Evolutionary conservation across 2,888 invertebrate genomes (phyloP).

Genomic region (Steinernema hermaphroditum): DNA sequence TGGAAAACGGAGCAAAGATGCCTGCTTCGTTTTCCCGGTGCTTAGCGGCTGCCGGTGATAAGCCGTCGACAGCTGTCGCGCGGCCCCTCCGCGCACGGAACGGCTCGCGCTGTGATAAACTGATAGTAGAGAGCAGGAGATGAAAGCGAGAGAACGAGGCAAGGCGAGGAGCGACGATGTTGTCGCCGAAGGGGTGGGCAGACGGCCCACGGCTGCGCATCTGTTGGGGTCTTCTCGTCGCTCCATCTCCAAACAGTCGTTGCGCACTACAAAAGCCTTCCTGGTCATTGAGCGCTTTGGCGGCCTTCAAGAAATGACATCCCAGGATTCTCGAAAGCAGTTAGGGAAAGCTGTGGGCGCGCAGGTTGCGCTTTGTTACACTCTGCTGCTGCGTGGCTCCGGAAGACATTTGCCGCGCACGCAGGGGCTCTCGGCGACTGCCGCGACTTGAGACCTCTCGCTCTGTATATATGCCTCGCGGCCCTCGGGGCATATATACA

Average conservation of each 20-base stretch:
- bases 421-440: not conserved
- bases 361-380: constrained; percentile 29
- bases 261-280: too few species aligned
- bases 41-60: constrained; percentile 30
- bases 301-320: too few species aligned
- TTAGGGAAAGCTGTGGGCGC: too few species aligned
- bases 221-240: too few species aligned
- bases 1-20: constrained; percentile 7
- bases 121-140: constrained; percentile 16
- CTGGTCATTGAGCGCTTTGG: too few species aligned
- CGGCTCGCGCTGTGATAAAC: constrained; percentile 27
- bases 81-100: constrained; percentile 23
- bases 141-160: constrained; percentile 12
- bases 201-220: constrained; percentile 7
- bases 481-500: constrained; percentile 20
- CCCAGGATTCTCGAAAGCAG: too few species aligned
- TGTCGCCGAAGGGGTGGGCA: constrained; percentile 16
- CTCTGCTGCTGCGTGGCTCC: constrained; percentile 21
- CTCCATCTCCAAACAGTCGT: too few species aligned
- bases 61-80: constrained; percentile 29
- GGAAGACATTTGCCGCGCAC: constrained; percentile 29
- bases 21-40: not conserved
- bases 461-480: too few species aligned
- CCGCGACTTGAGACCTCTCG: not conserved
- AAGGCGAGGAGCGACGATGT: constrained; percentile 15